Conservation (phyloP, 2,113 vertebrate species). For the Anarrhichthys ocellatus region DNA sequence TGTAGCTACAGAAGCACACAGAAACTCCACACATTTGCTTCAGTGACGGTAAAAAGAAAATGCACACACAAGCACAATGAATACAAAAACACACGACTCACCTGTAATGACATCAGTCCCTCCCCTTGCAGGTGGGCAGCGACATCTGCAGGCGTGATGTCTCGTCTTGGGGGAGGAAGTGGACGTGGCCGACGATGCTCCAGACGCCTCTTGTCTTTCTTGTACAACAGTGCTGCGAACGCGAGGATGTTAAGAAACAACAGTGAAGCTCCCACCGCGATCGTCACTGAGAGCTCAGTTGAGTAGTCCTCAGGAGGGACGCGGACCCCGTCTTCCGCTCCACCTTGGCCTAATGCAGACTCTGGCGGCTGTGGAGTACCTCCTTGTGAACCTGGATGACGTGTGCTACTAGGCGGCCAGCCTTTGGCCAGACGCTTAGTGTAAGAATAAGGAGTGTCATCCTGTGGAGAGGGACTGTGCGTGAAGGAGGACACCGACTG, state of each 20-base stretch:
- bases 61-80: neutral
- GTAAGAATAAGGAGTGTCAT: constrained; percentile 93
- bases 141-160: constrained; percentile 88
- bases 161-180: constrained; percentile 90
- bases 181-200: constrained; percentile 86
- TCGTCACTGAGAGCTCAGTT: constrained; percentile 95
- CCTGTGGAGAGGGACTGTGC: constrained; percentile 93
- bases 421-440: constrained; percentile 90
- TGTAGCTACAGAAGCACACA: neutral
- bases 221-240: constrained; percentile 95
- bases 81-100: constrained; percentile 35
- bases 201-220: constrained; percentile 94
- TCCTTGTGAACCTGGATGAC: constrained; percentile 88
- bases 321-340: constrained; percentile 62
- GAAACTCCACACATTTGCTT: neutral
- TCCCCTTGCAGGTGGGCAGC: constrained; percentile 92
- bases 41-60: neutral
- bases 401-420: constrained; percentile 88
- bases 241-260: constrained; percentile 97
- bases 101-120: constrained; percentile 94
- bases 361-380: constrained; percentile 86
- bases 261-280: constrained; percentile 94
- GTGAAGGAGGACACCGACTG: constrained; percentile 95
- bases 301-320: constrained; percentile 89
- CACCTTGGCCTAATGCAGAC: constrained; percentile 70